These are phyloP conservation scores for Nothoprocta perdicaria DNA, from an alignment of 2,113 vertebrate species.

Conservation along the genomic window DNA sequence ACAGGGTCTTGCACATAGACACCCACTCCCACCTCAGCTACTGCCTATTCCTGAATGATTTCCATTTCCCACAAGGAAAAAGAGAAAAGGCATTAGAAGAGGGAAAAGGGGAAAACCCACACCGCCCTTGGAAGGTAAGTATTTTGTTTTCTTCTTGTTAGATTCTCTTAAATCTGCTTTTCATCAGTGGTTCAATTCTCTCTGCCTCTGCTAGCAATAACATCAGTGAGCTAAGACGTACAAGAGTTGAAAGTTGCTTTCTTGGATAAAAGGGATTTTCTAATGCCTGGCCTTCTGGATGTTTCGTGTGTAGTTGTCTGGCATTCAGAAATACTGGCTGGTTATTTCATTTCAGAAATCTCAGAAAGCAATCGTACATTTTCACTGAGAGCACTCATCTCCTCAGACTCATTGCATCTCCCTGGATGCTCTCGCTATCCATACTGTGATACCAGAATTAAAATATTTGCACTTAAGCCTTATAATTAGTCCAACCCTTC, in stretches of 20 bases:
- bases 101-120: neutral
- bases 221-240: neutral
- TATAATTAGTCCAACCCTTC: neutral
- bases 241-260: neutral
- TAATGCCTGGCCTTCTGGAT: neutral
- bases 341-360: slow-evolving; percentile 10
- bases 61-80: neutral
- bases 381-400: neutral
- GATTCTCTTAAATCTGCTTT: neutral
- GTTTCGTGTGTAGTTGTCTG: neutral
- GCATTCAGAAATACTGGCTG: neutral
- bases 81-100: neutral
- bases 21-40: neutral
- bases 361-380: neutral
- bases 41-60: neutral
- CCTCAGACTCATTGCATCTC: neutral
- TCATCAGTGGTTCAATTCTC: neutral
- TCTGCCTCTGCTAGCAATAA: neutral
- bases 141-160: neutral
- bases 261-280: slow-evolving; percentile 24
- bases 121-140: neutral
- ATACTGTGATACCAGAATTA: neutral
- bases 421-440: neutral
- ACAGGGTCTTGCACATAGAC: neutral
- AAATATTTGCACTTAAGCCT: neutral